A percentile compares a stretch with the other conserved stretches of the same genome.
Conservation (phyloP, 2,797 vertebrate genomes). For the Cyprinodon diabolis region DNA sequence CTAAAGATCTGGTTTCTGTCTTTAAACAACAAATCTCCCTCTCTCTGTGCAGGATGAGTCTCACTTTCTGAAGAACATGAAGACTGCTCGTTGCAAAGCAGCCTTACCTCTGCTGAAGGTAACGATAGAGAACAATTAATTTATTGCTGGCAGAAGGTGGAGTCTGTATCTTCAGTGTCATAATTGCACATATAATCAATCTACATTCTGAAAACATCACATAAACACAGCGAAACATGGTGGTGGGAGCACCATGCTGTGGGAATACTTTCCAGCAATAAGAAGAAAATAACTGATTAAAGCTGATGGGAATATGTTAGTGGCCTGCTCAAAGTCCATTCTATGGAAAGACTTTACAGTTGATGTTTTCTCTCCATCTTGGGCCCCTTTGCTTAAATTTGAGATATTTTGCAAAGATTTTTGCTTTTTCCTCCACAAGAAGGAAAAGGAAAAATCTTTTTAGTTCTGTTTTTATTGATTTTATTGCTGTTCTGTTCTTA, state of each 20-base stretch:
- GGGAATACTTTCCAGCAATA: background rate
- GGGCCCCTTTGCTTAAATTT: background rate
- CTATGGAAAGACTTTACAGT: background rate
- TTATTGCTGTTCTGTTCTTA: no score
- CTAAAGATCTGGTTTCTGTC: background rate
- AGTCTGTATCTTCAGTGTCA: background rate
- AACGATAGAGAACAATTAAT: background rate
- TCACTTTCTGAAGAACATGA: slow-evolving; percentile 96
- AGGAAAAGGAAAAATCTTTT: no score
- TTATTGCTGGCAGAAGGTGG: background rate
- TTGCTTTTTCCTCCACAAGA: background rate
- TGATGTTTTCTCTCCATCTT: background rate
- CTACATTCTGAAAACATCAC: background rate
- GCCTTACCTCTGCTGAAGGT: slow-evolving; percentile 94
- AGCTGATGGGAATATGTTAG: background rate
- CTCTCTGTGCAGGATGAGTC: slow-evolving; percentile 89
- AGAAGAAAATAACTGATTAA: background rate
- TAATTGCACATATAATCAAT: background rate
- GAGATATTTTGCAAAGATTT: background rate
- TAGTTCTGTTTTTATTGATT: no score
- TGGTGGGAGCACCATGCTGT: no score
- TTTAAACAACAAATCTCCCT: background rate
- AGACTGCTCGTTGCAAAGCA: slow-evolving; percentile 92
- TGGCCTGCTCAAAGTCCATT: background rate
- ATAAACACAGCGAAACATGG: no score